Percentiles rank a stretch among this genome's conserved stretches.
phyloP scores from a whole-genome alignment of 2,888 invertebrate species.

The Drosophila buzzatii region DNA sequence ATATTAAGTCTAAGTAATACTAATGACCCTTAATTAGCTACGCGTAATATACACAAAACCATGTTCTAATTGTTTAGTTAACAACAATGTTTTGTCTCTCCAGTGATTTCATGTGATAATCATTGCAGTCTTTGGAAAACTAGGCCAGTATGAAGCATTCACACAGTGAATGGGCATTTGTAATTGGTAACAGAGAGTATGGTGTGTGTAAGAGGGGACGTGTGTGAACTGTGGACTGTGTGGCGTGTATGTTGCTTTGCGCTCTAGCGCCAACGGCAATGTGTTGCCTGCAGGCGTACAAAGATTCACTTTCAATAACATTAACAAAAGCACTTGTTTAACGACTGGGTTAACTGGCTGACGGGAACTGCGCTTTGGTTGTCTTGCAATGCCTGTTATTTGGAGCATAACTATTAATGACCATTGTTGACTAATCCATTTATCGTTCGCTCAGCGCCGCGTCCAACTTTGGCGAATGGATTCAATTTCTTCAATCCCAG shows the following conservation, averaged over 20 bases:
- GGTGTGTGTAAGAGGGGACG: not conserved
- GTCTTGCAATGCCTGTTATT: constrained; percentile 72
- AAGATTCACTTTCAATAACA: constrained; percentile 33
- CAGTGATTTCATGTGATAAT: constrained; percentile 3
- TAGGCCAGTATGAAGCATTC: constrained; percentile 25
- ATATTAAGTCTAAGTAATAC: not conserved
- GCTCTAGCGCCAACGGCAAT: constrained; percentile 41
- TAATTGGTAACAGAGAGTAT: constrained; percentile 19
- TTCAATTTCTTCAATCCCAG: constrained; percentile 76
- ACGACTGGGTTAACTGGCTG: constrained; percentile 34
- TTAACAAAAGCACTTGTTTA: constrained; percentile 54
- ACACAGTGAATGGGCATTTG: constrained; percentile 44
- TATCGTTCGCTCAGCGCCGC: constrained; percentile 54
- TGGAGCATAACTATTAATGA: constrained; percentile 74
- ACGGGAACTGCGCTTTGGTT: constrained; percentile 76
- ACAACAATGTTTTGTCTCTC: not conserved
- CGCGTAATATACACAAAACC: not conserved
- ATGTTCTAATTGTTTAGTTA: constrained; percentile 1
- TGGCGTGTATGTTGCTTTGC: constrained; percentile 28
- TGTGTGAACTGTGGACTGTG: constrained; percentile 6
- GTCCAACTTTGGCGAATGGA: constrained; percentile 71
- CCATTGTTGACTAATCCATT: constrained; percentile 59
- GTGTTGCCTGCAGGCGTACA: constrained; percentile 9
- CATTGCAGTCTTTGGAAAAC: constrained; percentile 5
- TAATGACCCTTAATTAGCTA: not conserved